Base-by-base conservation (phyloP, 2,888 invertebrate species). In the Drosophila formosana region DNA sequence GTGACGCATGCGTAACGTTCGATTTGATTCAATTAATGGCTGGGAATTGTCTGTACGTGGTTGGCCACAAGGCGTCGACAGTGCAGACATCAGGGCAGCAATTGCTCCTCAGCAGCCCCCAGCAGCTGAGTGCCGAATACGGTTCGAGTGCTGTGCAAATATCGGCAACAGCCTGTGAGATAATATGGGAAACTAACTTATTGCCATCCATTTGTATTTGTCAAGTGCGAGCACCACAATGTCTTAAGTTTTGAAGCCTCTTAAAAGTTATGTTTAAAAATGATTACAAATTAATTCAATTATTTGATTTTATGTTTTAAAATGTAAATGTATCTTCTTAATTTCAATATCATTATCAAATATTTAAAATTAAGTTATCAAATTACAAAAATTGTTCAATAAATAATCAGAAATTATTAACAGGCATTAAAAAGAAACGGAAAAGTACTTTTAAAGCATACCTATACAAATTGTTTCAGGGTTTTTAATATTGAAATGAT, bases 21-120 rank as follows among this genome's bases (percentile, higher is more conserved):
- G 88, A 89, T 88, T 89, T 88, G 89, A 85, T 86, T 83, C 87
- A 88, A 88, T 88, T 82, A 88, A 88, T 88, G 85, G 86, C 73
- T 70, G 77, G 52, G 88, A 89, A 85, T 88, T 79, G 85, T 72
- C 67, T 74, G 71, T 84, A 84, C 85, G 85, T 85, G 89, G 32
- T 60, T 66, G 34, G 34, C 50, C 51, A 25, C 47, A 18, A 64
- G 34, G 72, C 23, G 56, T 52, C 55, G 56, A 53, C 13, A 30
- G 55, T 58, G 68, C 58, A 61, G 55, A 64, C 57, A 50, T 43
- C 34, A 1, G 56, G 66, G 56, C 66, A 60, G 30, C 61, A 62
- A 53, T 30, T 30, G 49, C 46, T 46, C 30, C n/a, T 26, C 52
- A 47, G 13, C 28, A 41, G 46, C 53, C 41, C 43, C 11, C 41